Conservation (phyloP, 2,113 vertebrate species). For the Aegithalos caudatus region DNA sequence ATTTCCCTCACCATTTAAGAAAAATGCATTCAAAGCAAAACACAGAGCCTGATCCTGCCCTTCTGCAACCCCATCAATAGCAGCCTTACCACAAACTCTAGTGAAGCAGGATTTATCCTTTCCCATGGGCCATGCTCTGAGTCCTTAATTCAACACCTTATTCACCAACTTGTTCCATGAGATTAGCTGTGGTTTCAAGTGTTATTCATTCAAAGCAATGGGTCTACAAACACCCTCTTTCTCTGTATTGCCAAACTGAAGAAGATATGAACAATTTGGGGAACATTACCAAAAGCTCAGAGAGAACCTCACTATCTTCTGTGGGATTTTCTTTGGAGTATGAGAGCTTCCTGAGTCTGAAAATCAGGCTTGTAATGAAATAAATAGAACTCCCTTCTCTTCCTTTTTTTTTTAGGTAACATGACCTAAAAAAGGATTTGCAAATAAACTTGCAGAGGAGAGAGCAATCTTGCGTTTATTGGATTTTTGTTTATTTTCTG, state of each 20-base stretch:
- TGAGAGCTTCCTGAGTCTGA: not conserved
- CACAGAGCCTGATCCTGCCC: not conserved
- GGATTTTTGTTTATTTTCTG: not conserved
- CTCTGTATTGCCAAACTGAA: not conserved
- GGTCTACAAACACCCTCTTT: not conserved
- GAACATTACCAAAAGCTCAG: not conserved
- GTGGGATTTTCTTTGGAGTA: not conserved
- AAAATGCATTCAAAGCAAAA: not conserved
- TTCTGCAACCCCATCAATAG: not conserved
- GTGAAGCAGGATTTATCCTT: not conserved
- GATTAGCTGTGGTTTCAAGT: conserved; percentile 3
- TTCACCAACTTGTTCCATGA: not conserved
- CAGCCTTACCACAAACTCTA: not conserved
- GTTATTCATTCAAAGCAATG: not conserved
- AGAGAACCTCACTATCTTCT: not conserved
- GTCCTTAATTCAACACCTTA: conserved; percentile 8
- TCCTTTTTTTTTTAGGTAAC: not conserved
- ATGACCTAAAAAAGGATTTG: conserved; percentile 17
- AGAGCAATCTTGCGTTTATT: not conserved
- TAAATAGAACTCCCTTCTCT: not conserved
- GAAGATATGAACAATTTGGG: not conserved
- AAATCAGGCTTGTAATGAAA: not conserved
- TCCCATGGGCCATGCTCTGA: not conserved
- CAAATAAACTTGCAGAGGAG: not conserved
- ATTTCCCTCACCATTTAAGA: not conserved